Percentiles rank a stretch among this genome's conserved stretches.
Conservation (phyloP, 2,113 vertebrate species). For the Gavialis gangeticus region DNA sequence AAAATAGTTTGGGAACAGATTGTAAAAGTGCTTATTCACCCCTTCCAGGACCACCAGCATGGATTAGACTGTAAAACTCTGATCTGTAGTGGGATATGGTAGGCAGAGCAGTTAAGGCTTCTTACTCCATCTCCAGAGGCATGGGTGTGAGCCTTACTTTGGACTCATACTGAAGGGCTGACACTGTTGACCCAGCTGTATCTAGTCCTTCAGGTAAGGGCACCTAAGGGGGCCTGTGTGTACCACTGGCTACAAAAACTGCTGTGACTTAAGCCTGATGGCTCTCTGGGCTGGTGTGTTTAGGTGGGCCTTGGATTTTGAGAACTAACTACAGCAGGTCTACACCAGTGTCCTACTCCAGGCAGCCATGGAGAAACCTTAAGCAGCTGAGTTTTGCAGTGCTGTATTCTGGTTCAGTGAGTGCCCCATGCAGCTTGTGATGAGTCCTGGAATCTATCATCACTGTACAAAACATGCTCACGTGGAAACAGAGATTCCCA, state of each 20-base stretch:
- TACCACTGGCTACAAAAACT: too few species aligned
- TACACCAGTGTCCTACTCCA: background rate
- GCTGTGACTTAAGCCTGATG: too few species aligned
- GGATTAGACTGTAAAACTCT: background rate
- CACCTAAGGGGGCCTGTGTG: too few species aligned
- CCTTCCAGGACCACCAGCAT: background rate
- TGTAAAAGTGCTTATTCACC: background rate
- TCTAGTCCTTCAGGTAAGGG: too few species aligned
- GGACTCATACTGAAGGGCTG: too few species aligned
- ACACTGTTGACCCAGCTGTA: too few species aligned
- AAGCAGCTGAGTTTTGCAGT: background rate
- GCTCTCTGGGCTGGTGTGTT: too few species aligned
- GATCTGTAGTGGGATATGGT: background rate
- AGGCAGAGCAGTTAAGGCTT: too few species aligned
- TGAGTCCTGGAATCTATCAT: background rate
- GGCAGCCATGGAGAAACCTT: background rate
- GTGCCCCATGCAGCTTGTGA: background rate
- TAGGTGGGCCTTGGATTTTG: too few species aligned
- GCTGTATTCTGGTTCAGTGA: background rate
- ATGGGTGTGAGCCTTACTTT: too few species aligned
- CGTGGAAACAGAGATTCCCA: background rate
- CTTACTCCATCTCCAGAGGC: too few species aligned
- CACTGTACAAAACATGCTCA: background rate
- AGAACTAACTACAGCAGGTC: background rate
- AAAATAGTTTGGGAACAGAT: background rate